Evolutionary conservation across 2,888 invertebrate species (phyloP).

Genomic region (Folsomia manolachei): DNA sequence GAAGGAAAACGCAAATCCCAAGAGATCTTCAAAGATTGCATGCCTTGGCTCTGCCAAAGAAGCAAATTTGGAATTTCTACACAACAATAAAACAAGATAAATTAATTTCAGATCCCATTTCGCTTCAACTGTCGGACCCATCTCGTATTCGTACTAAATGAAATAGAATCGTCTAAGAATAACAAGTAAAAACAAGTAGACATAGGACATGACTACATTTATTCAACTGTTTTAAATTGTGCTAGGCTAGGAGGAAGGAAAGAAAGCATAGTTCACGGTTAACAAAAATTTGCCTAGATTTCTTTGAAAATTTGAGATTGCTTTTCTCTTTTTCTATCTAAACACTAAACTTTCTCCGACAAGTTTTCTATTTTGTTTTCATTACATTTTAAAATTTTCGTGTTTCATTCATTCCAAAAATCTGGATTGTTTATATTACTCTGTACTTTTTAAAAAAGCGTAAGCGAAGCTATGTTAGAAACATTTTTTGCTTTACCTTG

Average conservation of each 20-base stretch:
- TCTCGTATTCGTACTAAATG: neutral
- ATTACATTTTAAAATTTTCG: neutral
- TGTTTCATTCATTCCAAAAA: neutral
- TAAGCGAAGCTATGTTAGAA: no score
- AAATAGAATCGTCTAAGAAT: neutral
- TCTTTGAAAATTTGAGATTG: neutral
- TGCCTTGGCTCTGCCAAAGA: no score
- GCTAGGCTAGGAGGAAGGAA: neutral
- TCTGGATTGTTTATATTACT: neutral
- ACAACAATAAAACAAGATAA: conserved; percentile 5
- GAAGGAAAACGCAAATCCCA: conserved; percentile 4
- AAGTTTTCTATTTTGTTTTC: neutral
- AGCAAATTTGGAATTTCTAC: neutral
- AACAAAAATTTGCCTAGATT: neutral
- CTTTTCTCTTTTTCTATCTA: neutral
- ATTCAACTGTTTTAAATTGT: neutral
- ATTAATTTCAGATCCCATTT: conserved; percentile 7
- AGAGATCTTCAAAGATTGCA: conserved; percentile 4
- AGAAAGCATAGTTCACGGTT: no score
- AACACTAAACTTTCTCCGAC: neutral
- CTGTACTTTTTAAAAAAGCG: no score
- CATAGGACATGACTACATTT: no score
- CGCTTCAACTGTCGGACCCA: neutral
- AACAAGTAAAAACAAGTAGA: no score
- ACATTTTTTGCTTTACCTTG: neutral